Conservation (phyloP, 2,888 invertebrate genomes). For the Aphidoletes aphidimyza region DNA sequence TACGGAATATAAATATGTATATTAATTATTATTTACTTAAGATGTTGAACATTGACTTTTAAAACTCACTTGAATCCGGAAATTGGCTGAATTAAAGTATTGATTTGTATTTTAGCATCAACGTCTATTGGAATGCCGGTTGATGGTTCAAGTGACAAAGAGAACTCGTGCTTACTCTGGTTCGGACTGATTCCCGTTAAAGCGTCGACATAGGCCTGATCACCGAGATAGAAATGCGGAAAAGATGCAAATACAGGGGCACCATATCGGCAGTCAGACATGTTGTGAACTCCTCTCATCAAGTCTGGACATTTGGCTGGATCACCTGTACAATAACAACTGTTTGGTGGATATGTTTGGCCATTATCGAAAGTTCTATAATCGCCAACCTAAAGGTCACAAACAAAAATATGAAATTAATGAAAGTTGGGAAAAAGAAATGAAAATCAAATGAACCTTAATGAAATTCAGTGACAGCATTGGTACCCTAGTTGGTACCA, state of each 20-base stretch:
- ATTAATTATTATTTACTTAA: not conserved
- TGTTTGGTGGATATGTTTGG: conserved; percentile 69
- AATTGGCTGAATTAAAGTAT: conserved; percentile 71
- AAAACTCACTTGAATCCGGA: conserved; percentile 70
- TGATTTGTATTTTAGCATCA: conserved; percentile 81
- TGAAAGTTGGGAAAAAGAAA: no score
- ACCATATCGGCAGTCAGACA: conserved; percentile 78
- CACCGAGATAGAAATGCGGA: conserved; percentile 84
- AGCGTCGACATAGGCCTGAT: conserved; percentile 72
- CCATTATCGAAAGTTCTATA: conserved; percentile 79
- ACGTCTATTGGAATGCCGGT: conserved; percentile 83
- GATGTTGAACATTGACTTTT: not conserved
- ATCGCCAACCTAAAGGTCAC: no score
- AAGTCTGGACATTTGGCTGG: conserved; percentile 66
- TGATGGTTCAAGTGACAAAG: conserved; percentile 76
- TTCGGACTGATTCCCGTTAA: conserved; percentile 77
- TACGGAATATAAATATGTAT: conserved; percentile 59
- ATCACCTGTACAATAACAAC: conserved; percentile 74
- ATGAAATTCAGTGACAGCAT: no score
- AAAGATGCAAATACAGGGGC: conserved; percentile 86
- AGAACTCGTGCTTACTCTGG: conserved; percentile 73
- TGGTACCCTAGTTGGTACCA: no score
- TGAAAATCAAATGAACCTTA: no score
- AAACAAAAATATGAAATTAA: no score
- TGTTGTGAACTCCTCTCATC: conserved; percentile 74